Percentiles rank a stretch among this genome's conserved stretches.
Evolutionary conservation across 2,113 vertebrate species (phyloP).

Genomic region (Charina bottae): DNA sequence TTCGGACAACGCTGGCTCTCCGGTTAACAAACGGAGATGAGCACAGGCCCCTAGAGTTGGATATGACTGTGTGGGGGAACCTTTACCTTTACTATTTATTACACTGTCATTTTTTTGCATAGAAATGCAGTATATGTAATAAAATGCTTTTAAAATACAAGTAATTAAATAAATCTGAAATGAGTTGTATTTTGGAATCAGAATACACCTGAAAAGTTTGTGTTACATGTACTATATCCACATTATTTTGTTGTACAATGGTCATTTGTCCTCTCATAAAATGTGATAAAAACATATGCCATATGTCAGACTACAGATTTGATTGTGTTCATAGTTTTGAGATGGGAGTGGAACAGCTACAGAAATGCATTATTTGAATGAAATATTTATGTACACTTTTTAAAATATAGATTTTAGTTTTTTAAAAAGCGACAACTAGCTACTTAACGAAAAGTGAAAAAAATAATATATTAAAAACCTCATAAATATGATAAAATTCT

Average conservation of each 20-base stretch:
- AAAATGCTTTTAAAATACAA: neutral
- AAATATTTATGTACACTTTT: conserved; percentile 48
- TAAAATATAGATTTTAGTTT: conserved; percentile 35
- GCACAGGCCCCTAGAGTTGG: no score
- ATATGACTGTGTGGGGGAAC: no score
- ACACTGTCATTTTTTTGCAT: neutral
- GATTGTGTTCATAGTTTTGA: neutral
- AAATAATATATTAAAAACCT: neutral
- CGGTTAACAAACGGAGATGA: no score
- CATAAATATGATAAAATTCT: conserved; percentile 35
- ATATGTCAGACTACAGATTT: conserved; percentile 12
- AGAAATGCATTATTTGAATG: conserved; percentile 49
- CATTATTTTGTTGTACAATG: neutral
- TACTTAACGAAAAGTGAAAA: conserved; percentile 31
- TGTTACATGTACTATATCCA: conserved; percentile 31
- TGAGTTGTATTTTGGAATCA: conserved; percentile 26
- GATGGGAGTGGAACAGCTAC: neutral
- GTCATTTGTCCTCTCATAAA: conserved; percentile 31
- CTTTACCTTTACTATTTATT: no score
- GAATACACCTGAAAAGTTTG: conserved; percentile 5
- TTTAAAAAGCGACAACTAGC: neutral
- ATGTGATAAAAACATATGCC: neutral
- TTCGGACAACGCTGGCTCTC: no score
- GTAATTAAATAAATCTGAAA: neutral
- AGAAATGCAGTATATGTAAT: conserved; percentile 14